Evolutionary conservation across 2,797 vertebrate species (phyloP).

Genomic region (Spinus olivaceus): DNA sequence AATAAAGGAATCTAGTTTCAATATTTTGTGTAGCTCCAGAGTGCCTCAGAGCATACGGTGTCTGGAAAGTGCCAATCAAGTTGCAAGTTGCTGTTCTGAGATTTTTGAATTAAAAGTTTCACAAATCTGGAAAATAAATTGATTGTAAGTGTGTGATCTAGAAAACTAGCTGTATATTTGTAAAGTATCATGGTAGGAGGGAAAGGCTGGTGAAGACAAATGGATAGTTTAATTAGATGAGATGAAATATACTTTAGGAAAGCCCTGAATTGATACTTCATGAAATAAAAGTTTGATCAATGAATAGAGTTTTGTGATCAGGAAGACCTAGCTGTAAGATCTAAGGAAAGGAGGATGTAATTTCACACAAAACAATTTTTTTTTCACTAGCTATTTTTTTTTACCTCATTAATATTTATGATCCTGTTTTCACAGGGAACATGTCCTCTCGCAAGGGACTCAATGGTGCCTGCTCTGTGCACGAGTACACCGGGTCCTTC

Average conservation of each 20-base stretch:
- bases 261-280: background rate
- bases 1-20: background rate
- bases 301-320: background rate
- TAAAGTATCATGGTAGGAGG: background rate
- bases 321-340: background rate
- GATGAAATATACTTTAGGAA: background rate
- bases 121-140: background rate
- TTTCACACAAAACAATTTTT: background rate
- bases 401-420: background rate
- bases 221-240: background rate
- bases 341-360: background rate
- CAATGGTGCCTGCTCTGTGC: conserved; percentile 91
- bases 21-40: background rate
- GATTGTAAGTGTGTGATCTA: background rate
- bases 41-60: rapidly evolving
- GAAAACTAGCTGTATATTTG: background rate
- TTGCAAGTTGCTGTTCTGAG: background rate
- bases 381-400: background rate
- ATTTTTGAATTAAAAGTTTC: background rate
- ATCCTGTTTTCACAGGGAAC: conserved; percentile 72
- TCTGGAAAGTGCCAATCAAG: background rate
- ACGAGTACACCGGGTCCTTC: conserved; percentile 88
- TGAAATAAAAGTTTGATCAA: background rate
- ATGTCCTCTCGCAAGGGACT: conserved; percentile 90
- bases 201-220: background rate